Conservation (phyloP, 64 coral and sea anemone genomes). For the Montipora sp. region DNA sequence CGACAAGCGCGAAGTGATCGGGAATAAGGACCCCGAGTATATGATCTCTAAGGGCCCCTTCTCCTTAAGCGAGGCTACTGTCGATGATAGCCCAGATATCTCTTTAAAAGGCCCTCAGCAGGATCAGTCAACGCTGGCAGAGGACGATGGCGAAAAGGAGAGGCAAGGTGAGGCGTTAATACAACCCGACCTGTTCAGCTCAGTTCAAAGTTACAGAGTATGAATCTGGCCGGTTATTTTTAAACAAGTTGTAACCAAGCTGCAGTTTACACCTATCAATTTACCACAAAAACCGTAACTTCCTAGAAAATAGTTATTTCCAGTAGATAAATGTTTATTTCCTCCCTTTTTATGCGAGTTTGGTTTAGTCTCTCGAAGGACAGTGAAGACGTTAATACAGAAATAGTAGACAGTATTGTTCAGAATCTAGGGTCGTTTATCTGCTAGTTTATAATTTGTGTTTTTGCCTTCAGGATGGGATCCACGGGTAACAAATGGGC, state of each 20-base stretch:
- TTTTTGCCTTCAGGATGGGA: conserved; percentile 42
- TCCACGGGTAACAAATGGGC: conserved; percentile 15
- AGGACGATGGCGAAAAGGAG: neutral
- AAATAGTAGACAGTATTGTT: too few relatives aligned
- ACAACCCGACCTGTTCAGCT: neutral
- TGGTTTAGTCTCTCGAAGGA: too few relatives aligned
- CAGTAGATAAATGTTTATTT: too few relatives aligned
- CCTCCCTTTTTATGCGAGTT: too few relatives aligned
- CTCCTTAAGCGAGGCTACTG: conserved; percentile 35
- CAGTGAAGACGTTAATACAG: too few relatives aligned
- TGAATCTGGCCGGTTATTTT: too few relatives aligned
- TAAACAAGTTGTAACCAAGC: too few relatives aligned
- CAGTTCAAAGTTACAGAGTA: neutral
- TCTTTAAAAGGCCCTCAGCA: conserved; percentile 13
- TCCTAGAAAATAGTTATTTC: too few relatives aligned
- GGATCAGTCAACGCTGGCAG: conserved; percentile 5
- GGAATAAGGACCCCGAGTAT: conserved; percentile 30
- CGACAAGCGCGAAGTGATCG: conserved; percentile 14
- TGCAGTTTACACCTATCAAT: too few relatives aligned
- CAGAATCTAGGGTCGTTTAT: neutral
- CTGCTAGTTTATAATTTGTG: neutral
- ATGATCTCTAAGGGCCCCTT: conserved; percentile 65
- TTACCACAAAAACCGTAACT: too few relatives aligned
- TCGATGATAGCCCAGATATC: conserved; percentile 11
- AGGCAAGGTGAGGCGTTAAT: neutral